Conservation (phyloP, 2,888 invertebrate genomes). For the Metellina segmentata region DNA sequence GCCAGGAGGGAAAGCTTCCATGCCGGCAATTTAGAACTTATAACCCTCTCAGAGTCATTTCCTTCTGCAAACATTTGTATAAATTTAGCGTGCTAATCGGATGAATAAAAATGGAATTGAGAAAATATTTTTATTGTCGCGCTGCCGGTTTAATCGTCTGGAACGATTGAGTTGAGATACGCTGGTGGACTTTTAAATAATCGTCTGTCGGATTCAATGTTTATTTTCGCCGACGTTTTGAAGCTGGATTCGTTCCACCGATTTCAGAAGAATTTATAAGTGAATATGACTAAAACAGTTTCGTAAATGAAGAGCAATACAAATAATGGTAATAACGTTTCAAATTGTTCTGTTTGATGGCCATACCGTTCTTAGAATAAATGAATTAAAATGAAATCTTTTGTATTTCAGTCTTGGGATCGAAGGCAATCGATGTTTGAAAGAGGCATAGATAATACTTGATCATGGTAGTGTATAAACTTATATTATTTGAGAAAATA, state of each 20-base stretch:
- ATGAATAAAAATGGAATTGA: conserved; percentile 37
- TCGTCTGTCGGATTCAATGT: neutral
- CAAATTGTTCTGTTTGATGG: neutral
- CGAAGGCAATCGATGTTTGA: no score
- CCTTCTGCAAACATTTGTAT: conserved; percentile 43
- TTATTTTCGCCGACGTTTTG: conserved; percentile 2
- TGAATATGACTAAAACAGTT: neutral
- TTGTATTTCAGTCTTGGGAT: no score
- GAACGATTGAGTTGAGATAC: neutral
- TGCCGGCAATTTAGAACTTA: conserved; percentile 5
- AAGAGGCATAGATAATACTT: no score
- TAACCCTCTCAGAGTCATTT: neutral
- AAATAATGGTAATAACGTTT: neutral
- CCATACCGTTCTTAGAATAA: neutral
- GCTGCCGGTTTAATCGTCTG: neutral
- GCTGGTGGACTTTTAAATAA: neutral
- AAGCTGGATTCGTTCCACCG: neutral
- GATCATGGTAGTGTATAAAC: no score
- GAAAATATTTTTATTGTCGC: conserved; percentile 33
- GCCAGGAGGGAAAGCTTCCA: neutral
- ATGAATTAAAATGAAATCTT: neutral
- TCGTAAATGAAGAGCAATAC: neutral
- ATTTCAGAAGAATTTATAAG: neutral
- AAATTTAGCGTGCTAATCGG: conserved; percentile 15
- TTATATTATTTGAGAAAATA: no score